Base-by-base conservation (phyloP, 2,113 vertebrate species). In the Terrapene triunguis region DNA sequence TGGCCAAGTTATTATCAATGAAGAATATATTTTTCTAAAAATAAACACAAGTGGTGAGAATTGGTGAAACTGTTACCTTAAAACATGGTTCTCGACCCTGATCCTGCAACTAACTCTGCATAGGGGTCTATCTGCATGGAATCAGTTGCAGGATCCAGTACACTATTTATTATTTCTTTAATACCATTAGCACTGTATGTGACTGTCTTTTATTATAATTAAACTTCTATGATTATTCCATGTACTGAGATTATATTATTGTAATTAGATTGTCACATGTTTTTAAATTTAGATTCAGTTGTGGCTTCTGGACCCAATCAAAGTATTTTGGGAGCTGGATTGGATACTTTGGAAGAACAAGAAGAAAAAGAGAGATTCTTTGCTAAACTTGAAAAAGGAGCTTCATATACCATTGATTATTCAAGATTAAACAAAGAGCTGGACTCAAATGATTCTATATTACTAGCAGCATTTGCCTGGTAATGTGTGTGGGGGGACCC, bases 351-450 rank as follows among this genome's bases (percentile, higher is more conserved):
- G 96, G 98, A 99, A 95, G 99, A 99, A 85, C 97, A 99, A 95
- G 98, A 99, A 89, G 99, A 99, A 94, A 99, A 99, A 96, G 98
- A 98, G 5, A 89, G 94, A n/a, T 99, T 99, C 97, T 99, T 99
- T 95, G 98, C 98, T 48, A 98, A 97, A 48, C 98, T 99, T 16
- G 99, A 99, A 92, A 98, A 50, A 76, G 99, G 98, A 80, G 98
- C 98, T 80, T 98, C 98, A 10, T 99, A 99, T 38, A 97, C 98
- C 53, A 96, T 99, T 94, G 99, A 99, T 97, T 99, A 99, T 96
- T 98, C 98, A 50, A 99, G 96, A 96, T 96, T 99, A 96, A 99
- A 99, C 98, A 98, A 98, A 80, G 99, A 99, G 90, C 94, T 99
- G 96, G 98, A 99, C 97, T 99, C 98, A 35, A 98, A 97, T 48